Conservation (phyloP, 2,888 invertebrate species). For the Blera fallax region DNA sequence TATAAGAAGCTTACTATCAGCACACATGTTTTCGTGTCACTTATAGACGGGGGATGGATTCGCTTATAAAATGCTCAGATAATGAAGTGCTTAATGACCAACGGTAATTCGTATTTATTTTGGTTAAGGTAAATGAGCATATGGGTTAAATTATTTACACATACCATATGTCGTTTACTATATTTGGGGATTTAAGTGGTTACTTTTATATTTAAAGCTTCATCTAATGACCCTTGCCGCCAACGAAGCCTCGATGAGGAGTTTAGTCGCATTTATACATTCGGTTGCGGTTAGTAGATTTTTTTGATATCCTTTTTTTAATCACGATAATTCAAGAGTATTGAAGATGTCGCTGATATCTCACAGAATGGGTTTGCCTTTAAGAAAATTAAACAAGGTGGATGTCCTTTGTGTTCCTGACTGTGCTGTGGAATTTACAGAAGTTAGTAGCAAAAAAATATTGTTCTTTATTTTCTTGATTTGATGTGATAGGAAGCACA, state of each 20-base stretch:
- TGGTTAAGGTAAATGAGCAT: constrained; percentile 51
- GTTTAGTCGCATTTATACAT: constrained; percentile 25
- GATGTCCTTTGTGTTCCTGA: constrained; percentile 21
- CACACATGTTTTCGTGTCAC: constrained; percentile 1
- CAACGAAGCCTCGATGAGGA: neutral
- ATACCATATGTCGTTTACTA: constrained; percentile 52
- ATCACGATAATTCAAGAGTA: neutral
- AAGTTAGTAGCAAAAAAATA: constrained; percentile 24
- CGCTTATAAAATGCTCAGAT: constrained; percentile 9
- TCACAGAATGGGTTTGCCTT: constrained; percentile 35
- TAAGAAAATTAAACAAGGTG: constrained; percentile 38
- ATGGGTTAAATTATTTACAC: constrained; percentile 49
- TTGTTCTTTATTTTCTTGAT: neutral
- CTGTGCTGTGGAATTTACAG: neutral
- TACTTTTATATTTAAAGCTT: constrained; percentile 1
- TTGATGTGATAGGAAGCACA: neutral
- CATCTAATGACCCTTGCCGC: neutral
- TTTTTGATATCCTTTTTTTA: neutral
- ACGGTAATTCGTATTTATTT: constrained; percentile 45
- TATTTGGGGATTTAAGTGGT: constrained; percentile 14
- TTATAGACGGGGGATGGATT: neutral
- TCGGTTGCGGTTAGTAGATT: neutral
- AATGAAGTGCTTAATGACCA: constrained; percentile 28
- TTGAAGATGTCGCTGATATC: constrained; percentile 37
- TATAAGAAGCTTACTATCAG: neutral